These are phyloP conservation scores for Mercenaria mercenaria DNA, from an alignment of 1,140 invertebrate species.

Conservation along the genomic window DNA sequence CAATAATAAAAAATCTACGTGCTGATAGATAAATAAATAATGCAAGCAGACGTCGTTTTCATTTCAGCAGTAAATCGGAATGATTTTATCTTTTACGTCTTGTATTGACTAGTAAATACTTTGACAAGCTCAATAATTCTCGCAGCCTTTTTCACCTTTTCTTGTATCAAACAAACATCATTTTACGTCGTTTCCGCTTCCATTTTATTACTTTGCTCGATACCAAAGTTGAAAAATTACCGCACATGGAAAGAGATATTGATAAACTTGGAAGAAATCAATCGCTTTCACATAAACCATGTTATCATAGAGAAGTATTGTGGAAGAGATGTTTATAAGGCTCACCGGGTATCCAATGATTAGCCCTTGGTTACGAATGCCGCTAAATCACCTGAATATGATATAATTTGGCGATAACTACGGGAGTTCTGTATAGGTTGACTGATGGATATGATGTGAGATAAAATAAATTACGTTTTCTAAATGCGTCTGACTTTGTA, in stretches of 20 bases:
- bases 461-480: not conserved
- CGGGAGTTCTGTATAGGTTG: not conserved
- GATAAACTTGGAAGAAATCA: constrained; percentile 30
- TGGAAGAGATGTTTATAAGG: constrained; percentile 18
- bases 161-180: not conserved
- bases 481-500: not conserved
- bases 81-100: no score
- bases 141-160: not conserved
- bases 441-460: not conserved
- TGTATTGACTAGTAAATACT: no score
- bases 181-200: not conserved
- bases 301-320: not conserved
- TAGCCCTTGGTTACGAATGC: constrained; percentile 2
- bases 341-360: constrained; percentile 35
- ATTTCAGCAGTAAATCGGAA: no score
- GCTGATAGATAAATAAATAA: no score
- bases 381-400: not conserved
- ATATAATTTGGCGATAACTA: constrained; percentile 11
- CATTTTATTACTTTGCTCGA: constrained; percentile 12
- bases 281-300: constrained; percentile 36
- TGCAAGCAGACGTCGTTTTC: no score
- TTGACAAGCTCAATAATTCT: no score
- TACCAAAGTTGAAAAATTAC: constrained; percentile 34
- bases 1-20: no score
- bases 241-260: constrained; percentile 20